These are phyloP conservation scores for Entomyzon cyanotis DNA, from an alignment of 2,113 vertebrate genomes.

Conservation along the genomic window DNA sequence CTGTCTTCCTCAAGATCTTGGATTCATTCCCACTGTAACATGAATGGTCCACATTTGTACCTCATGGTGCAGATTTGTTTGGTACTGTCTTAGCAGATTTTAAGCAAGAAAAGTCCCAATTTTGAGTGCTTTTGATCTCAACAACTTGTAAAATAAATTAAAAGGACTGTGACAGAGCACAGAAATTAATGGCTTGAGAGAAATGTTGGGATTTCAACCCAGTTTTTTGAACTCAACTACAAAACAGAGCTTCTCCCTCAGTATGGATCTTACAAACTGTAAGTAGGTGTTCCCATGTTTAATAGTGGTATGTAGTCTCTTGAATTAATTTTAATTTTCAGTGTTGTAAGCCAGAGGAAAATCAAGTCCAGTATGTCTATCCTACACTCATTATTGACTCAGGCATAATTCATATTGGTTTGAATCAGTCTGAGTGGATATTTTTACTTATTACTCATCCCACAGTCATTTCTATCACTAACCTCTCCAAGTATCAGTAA, in stretches of 20 bases:
- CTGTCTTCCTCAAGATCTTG: background rate
- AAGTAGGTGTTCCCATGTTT: background rate
- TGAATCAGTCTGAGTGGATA: conserved; percentile 30
- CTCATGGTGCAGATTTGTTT: background rate
- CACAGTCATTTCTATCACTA: conserved; percentile 18
- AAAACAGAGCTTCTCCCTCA: background rate
- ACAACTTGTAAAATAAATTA: background rate
- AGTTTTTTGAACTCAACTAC: background rate
- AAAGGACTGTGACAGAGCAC: background rate
- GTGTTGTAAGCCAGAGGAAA: background rate
- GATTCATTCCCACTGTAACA: background rate
- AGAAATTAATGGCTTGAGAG: background rate
- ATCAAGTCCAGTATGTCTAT: conserved; percentile 8
- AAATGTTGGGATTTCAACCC: background rate
- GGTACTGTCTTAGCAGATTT: background rate
- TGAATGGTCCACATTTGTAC: background rate
- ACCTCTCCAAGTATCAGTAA: conserved; percentile 11
- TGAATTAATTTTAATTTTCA: conserved; percentile 12
- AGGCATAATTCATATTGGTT: conserved; percentile 21
- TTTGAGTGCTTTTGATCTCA: background rate
- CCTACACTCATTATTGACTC: conserved; percentile 10
- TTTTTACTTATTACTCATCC: conserved; percentile 39
- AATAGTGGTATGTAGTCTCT: background rate
- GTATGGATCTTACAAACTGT: background rate
- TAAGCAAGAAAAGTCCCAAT: background rate